Base-by-base conservation (phyloP, 2,797 vertebrate genomes). In the Danio tinwini region DNA sequence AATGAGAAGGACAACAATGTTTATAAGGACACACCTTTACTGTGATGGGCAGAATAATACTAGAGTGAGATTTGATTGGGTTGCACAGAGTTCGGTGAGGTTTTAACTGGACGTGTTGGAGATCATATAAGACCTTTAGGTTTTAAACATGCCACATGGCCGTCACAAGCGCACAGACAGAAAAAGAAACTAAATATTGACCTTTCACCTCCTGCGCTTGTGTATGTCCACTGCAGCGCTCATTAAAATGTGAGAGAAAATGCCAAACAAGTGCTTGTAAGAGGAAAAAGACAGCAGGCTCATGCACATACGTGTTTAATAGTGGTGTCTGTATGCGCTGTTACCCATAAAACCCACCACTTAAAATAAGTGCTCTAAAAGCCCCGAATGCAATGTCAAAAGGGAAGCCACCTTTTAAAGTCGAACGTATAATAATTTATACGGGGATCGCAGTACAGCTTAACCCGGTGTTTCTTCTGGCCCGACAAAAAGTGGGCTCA, bases 101-200 rank as follows among this genome's bases (percentile, higher is more conserved):
- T 81, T 87, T 88, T 77, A 81, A 86, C 82, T 81, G 67, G 47
- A 73, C 42, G 85, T 84, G 85, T 81, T 59, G 45, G 73, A 52
- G 67, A 65, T 80, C 63, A 81, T 70, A 83, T 77, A 78, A 83
- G 74, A 78, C 40, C 45, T 56, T 62, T 19, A 19, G 64, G 63
- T 78, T 91, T 91, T 90, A 92, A 93, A 86, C 84, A 89, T 89
- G 91, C 88, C 89, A 92, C 75, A 82, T 80, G 58, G 76, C 2
- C 90, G 90, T 92, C 90, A 89, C 53, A 47, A 16, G 44, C 19
- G 47, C 56, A 44, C 19, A 80, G 42, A 52, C 21, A 53, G 19
- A 5, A 62, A 59, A 40, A 19, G 11, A 42, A 29, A 53, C 42
- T 5, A 70, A 62, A 76, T 49, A 53, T 37, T 39, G 79, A 78